phyloP scores from a whole-genome alignment of 2,113 vertebrate genomes.

The Nettapus auritus region DNA sequence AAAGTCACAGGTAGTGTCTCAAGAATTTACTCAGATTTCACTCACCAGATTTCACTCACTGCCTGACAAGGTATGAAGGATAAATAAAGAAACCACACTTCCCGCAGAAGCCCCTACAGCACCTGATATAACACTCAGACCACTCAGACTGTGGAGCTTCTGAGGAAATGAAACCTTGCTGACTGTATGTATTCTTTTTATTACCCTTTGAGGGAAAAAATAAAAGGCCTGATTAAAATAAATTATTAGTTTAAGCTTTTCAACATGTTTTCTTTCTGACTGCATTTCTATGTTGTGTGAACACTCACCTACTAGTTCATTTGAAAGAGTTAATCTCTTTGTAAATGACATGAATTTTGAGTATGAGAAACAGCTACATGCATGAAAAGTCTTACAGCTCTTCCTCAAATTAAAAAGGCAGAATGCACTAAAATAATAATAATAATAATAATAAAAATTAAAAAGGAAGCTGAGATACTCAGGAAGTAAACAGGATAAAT shows the following conservation, averaged over 20 bases:
- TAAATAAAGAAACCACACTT: not conserved
- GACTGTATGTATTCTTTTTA: not conserved
- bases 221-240: not conserved
- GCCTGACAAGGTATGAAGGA: not conserved
- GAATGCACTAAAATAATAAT: not conserved
- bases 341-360: not conserved
- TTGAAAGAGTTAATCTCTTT: not conserved
- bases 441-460: not conserved
- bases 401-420: not conserved
- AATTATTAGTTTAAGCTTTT: not conserved
- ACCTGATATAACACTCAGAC: not conserved
- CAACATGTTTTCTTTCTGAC: not conserved
- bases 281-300: not conserved
- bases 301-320: not conserved
- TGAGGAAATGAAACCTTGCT: not conserved
- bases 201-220: not conserved
- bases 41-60: not conserved
- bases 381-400: not conserved
- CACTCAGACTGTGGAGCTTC: not conserved
- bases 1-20: not conserved
- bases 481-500: not conserved
- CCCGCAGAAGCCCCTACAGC: not conserved
- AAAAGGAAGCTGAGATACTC: not conserved
- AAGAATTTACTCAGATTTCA: conserved; percentile 2
- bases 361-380: not conserved